A percentile compares a stretch with the other conserved stretches of the same genome.
These are phyloP conservation scores for Semnornis frantzii DNA, from an alignment of 2,113 vertebrate genomes.

Conservation along the genomic window DNA sequence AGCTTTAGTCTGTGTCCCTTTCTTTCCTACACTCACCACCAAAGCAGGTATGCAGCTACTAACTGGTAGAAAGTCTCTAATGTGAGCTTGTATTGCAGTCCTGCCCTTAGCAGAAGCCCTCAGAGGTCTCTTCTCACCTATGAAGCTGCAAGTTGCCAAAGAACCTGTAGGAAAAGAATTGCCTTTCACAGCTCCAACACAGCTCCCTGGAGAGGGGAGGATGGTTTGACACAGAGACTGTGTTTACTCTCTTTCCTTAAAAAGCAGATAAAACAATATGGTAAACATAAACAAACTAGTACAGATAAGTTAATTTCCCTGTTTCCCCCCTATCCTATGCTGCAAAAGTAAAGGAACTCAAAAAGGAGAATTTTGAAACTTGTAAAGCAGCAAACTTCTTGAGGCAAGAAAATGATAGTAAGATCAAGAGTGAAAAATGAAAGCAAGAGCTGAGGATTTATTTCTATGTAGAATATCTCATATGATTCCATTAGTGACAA, in stretches of 20 bases:
- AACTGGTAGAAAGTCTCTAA: not conserved
- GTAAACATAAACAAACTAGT: not conserved
- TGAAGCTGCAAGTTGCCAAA: not conserved
- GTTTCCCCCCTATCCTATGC: not conserved
- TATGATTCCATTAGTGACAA: not conserved
- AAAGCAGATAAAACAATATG: not conserved
- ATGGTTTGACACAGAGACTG: not conserved
- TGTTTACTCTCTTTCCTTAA: not conserved
- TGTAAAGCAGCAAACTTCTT: not conserved
- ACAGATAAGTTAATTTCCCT: not conserved
- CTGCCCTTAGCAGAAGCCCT: not conserved
- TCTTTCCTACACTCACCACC: not conserved
- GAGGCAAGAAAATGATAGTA: not conserved
- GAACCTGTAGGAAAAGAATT: not conserved
- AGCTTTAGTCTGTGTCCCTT: not conserved
- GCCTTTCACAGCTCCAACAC: not conserved
- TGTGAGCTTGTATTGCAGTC: not conserved
- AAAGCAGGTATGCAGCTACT: not conserved
- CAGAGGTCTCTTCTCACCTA: not conserved
- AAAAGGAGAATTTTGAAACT: not conserved
- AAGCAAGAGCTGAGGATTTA: not conserved
- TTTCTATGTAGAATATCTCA: not conserved
- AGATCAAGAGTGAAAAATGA: not conserved
- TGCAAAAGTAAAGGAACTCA: not conserved
- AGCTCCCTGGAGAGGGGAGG: not conserved